phyloP scores from a whole-genome alignment of 2,888 invertebrate genomes.

The Agriopis marginaria region DNA sequence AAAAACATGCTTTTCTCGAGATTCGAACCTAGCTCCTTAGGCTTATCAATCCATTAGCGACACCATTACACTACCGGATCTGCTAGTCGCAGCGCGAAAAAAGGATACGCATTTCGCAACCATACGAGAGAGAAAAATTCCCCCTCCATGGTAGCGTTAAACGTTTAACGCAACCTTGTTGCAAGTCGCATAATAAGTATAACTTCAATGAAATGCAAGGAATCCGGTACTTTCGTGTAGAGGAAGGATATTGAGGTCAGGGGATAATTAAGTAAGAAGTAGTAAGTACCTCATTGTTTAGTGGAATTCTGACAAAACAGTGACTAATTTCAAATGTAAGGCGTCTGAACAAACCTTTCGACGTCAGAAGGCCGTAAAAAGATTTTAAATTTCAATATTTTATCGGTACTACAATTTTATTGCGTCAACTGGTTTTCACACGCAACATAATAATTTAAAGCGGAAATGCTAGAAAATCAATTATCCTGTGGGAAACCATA shows the following conservation, averaged over 20 bases:
- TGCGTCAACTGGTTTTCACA: conserved; percentile 11
- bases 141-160: too few species aligned
- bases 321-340: conserved; percentile 53
- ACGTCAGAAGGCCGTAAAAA: conserved; percentile 18
- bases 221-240: conserved; percentile 41
- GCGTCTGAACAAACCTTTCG: conserved; percentile 27
- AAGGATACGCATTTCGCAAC: too few species aligned
- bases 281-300: conserved; percentile 31
- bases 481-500: conserved; percentile 9
- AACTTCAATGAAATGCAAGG: conserved; percentile 36
- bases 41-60: too few species aligned
- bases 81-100: too few species aligned
- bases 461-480: not conserved
- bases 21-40: too few species aligned
- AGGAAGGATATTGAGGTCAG: conserved; percentile 57
- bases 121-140: too few species aligned
- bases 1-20: too few species aligned
- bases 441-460: not conserved
- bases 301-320: conserved; percentile 52
- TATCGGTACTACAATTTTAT: not conserved
- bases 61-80: too few species aligned
- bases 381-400: not conserved
- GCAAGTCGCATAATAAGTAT: too few species aligned
- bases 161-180: too few species aligned
- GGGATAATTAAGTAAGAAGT: conserved; percentile 53